These are phyloP conservation scores for Wiebesia pumilae DNA, from an alignment of 1,140 invertebrate species.

Conservation along the genomic window DNA sequence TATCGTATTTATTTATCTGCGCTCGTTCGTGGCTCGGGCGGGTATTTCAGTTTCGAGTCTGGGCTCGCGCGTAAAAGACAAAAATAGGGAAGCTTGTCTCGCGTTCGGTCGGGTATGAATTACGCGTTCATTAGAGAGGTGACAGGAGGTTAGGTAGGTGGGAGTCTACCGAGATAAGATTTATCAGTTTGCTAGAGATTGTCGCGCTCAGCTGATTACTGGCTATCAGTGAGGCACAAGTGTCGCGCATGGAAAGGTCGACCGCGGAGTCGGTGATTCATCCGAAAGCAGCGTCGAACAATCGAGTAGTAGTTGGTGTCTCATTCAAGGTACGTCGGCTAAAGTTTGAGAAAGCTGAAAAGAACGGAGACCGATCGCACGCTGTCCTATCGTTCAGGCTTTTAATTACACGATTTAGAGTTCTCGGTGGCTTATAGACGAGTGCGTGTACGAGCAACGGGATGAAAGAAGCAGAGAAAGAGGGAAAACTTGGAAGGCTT, in stretches of 20 bases:
- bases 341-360: background rate
- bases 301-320: background rate
- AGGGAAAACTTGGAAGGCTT: background rate
- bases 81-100: background rate
- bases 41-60: background rate
- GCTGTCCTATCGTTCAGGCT: too few relatives aligned
- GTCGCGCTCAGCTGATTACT: constrained; percentile 57
- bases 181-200: constrained; percentile 60
- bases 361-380: background rate
- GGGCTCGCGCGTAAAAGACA: background rate
- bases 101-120: background rate
- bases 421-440: too few relatives aligned
- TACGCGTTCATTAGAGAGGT: background rate
- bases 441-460: background rate
- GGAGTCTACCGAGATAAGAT: constrained; percentile 58
- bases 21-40: too few relatives aligned
- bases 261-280: background rate
- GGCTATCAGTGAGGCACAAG: constrained; percentile 60
- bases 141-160: constrained; percentile 50
- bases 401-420: background rate
- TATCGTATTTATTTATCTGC: too few relatives aligned
- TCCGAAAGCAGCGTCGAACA: background rate
- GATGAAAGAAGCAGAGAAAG: background rate
- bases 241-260: constrained; percentile 50
- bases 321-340: background rate